These are phyloP conservation scores for Dromas ardeola DNA, from an alignment of 2,113 vertebrate species.

Conservation along the genomic window DNA sequence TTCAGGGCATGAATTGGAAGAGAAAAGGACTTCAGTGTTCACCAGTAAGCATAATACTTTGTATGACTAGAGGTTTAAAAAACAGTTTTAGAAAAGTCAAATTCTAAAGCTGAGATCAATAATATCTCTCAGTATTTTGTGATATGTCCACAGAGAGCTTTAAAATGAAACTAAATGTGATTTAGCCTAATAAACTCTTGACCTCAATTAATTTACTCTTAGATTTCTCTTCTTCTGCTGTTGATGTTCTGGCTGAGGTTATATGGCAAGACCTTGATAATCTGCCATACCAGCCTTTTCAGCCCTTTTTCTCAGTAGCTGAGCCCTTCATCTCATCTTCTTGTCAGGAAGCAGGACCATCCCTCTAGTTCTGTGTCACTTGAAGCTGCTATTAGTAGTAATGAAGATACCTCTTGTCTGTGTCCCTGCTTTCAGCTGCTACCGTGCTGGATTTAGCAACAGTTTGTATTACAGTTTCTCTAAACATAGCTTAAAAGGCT, in stretches of 20 bases:
- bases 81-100: not conserved
- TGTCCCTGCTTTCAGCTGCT: not conserved
- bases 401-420: not conserved
- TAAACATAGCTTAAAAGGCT: not conserved
- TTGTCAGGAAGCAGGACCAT: not conserved
- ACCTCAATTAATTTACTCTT: not conserved
- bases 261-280: not conserved
- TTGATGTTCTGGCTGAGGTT: not conserved
- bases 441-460: not conserved
- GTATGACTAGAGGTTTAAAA: not conserved
- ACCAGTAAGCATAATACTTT: not conserved
- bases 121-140: not conserved
- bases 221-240: not conserved
- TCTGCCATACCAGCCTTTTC: not conserved
- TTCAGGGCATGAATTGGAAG: not conserved
- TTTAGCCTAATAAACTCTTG: not conserved
- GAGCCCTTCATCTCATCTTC: not conserved
- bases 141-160: not conserved
- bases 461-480: not conserved
- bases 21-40: not conserved
- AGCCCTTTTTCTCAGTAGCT: not conserved
- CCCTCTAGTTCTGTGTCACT: not conserved
- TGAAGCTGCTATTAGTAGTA: not conserved
- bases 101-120: not conserved
- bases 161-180: not conserved